Conservation (phyloP, 1,140 invertebrate species). For the Drosophila biarmipes region DNA sequence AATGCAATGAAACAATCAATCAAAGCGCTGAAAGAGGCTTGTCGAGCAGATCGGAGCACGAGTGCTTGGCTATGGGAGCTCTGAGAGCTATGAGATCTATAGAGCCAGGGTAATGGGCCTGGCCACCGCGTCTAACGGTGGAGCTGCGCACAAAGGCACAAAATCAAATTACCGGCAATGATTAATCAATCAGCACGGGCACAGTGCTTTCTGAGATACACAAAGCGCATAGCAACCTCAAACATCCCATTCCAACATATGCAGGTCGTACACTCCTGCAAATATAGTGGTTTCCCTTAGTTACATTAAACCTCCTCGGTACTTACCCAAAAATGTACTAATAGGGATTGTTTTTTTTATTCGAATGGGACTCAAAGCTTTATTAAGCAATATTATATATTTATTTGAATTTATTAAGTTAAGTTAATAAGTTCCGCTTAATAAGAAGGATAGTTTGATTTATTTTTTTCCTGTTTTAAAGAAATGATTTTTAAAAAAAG, state of each 20-base stretch:
- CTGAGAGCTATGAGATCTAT: conserved; percentile 5
- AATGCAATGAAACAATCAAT: conserved; percentile 82
- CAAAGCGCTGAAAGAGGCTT: conserved; percentile 75
- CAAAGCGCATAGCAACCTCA: conserved; percentile 26
- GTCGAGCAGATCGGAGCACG: conserved; percentile 29
- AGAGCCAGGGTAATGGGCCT: conserved; percentile 17
- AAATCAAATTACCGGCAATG: conserved; percentile 81
- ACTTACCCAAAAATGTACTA: no score
- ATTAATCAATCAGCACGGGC: conserved; percentile 78
- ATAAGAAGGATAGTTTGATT: no score
- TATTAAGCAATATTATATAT: no score
- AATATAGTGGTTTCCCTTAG: background rate
- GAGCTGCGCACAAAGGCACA: conserved; percentile 67
- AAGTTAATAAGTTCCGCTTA: no score
- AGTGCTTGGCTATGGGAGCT: background rate
- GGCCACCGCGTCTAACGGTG: conserved; percentile 61
- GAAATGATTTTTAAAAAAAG: no score
- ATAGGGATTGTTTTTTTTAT: no score
- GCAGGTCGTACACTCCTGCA: conserved; percentile 32
- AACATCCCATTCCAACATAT: conserved; percentile 23
- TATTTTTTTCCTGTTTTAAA: no score
- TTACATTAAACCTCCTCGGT: background rate
- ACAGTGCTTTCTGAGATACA: conserved; percentile 14
- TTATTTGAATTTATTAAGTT: no score
- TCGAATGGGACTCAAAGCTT: background rate